phyloP scores from a whole-genome alignment of 2,888 invertebrate species.

The Hemithea aestivaria region DNA sequence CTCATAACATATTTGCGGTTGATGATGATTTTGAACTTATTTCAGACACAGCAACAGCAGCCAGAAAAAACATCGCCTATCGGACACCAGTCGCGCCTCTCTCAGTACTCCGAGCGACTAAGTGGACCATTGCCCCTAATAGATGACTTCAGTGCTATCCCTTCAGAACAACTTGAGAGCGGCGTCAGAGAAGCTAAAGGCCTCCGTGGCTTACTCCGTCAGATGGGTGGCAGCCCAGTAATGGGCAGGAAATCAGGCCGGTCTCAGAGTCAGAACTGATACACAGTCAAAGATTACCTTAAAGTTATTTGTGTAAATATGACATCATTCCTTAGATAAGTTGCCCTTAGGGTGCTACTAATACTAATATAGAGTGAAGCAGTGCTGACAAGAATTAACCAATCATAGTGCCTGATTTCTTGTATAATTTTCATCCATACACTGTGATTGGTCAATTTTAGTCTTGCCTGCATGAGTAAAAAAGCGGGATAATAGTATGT shows the following conservation, averaged over 20 bases:
- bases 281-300: not conserved
- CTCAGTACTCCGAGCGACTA: constrained; percentile 77
- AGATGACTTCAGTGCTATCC: constrained; percentile 95
- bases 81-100: constrained; percentile 81
- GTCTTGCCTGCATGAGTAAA: no score
- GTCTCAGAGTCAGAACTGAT: constrained; percentile 71
- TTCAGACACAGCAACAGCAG: constrained; percentile 36
- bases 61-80: constrained; percentile 67
- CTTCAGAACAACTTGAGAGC: constrained; percentile 85
- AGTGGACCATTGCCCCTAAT: constrained; percentile 87
- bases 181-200: constrained; percentile 84
- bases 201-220: constrained; percentile 87
- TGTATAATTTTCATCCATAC: no score
- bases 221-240: constrained; percentile 92
- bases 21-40: no score
- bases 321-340: constrained; percentile 3
- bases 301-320: constrained; percentile 2
- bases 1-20: no score
- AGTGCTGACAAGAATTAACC: no score
- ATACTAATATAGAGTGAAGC: constrained; percentile 1
- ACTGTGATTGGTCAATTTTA: no score
- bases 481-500: no score
- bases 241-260: constrained; percentile 83
- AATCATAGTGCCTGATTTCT: no score
- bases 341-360: constrained; percentile 1